Evolutionary conservation across 2,888 invertebrate genomes (phyloP).

Genomic region (Petrolisthes cinctipes): DNA sequence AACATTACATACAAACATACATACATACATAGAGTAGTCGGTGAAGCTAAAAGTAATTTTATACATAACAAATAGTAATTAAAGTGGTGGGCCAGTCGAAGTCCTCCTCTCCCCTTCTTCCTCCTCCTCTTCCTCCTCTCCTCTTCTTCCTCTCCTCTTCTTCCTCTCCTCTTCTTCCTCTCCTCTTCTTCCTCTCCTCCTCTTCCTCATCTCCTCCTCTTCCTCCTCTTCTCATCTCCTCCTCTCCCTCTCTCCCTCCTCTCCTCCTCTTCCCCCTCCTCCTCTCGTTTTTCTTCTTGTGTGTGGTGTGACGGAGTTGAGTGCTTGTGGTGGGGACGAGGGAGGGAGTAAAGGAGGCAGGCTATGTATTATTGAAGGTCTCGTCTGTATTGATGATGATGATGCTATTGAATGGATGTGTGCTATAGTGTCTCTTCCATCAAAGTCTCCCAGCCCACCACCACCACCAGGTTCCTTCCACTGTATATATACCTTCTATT

Average conservation of each 20-base stretch:
- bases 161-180: background rate
- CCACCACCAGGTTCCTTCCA: no score
- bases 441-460: no score
- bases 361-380: no score
- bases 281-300: constrained; percentile 1
- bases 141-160: background rate
- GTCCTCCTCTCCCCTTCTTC: constrained; percentile 4
- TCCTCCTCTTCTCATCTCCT: background rate
- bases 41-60: no score
- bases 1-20: no score
- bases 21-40: no score
- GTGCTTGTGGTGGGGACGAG: background rate
- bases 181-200: background rate
- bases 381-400: no score
- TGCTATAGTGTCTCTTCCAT: no score
- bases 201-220: background rate
- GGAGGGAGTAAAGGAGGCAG: background rate
- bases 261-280: background rate
- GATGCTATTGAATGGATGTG: no score
- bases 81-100: background rate
- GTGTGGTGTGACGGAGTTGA: background rate
- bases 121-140: background rate
- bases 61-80: background rate
- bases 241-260: background rate
- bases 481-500: no score